phyloP scores from a whole-genome alignment of 2,888 invertebrate species.

The Leptinotarsa juncta region DNA sequence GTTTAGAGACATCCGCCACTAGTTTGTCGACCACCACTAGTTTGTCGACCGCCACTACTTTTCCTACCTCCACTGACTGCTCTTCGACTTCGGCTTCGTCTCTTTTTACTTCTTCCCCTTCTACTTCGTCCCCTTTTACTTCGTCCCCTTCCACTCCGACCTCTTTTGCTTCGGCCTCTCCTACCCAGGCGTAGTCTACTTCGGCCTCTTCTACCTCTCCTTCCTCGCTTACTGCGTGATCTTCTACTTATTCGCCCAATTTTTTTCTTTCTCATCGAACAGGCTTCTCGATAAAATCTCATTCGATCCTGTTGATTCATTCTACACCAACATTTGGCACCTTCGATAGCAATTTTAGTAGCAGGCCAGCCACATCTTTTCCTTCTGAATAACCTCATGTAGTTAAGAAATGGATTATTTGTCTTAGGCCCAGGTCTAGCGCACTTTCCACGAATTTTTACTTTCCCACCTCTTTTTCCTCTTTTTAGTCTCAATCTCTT shows the following conservation, averaged over 20 bases:
- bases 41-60: not conserved
- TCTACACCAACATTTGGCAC: constrained; percentile 56
- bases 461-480: not conserved
- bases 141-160: not conserved
- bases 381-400: constrained; percentile 52
- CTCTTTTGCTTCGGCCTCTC: constrained; percentile 1
- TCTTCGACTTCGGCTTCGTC: not conserved
- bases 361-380: constrained; percentile 55
- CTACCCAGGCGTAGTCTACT: not conserved
- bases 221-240: not conserved
- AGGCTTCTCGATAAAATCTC: constrained; percentile 34
- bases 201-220: constrained; percentile 7
- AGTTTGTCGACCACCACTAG: too few relatives aligned
- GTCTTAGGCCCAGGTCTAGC: constrained; percentile 43
- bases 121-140: not conserved
- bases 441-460: constrained; percentile 24
- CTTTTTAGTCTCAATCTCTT: too few relatives aligned
- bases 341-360: constrained; percentile 57
- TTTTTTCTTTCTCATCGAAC: constrained; percentile 14
- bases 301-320: constrained; percentile 42
- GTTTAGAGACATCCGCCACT: constrained; percentile 2
- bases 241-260: not conserved
- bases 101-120: not conserved
- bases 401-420: constrained; percentile 58
- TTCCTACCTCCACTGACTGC: not conserved